phyloP scores from a whole-genome alignment of 2,113 vertebrate species.

The Anseranas semipalmata region DNA sequence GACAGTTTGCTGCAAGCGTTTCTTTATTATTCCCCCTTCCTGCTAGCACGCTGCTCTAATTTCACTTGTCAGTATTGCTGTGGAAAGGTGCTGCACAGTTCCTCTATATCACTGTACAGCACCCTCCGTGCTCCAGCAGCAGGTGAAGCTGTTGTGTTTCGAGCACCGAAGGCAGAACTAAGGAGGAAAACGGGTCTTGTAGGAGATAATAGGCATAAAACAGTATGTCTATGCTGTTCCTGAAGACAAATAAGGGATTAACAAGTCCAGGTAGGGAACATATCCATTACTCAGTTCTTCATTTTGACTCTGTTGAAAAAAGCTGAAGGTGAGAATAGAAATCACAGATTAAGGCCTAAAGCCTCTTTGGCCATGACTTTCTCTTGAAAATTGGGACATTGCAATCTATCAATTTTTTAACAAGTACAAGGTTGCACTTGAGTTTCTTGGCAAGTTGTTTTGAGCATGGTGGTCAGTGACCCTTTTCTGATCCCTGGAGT shows the following conservation, averaged over 20 bases:
- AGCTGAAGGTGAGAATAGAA: neutral
- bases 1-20: neutral
- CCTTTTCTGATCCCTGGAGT: neutral
- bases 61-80: neutral
- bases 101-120: neutral
- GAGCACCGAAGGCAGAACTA: neutral
- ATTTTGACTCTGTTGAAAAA: neutral
- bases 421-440: neutral
- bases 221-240: neutral
- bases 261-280: neutral
- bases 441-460: neutral
- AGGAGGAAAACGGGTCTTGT: neutral
- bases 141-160: neutral
- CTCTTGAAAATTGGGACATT: neutral
- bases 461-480: neutral
- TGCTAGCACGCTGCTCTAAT: neutral
- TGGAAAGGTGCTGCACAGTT: neutral
- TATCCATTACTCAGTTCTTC: neutral
- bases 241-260: neutral
- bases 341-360: neutral
- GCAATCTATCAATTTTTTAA: neutral
- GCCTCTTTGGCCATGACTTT: neutral
- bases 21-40: neutral
- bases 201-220: neutral
- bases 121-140: neutral